Percentiles rank a stretch among this genome's conserved stretches.
Conservation (phyloP, 2,888 invertebrate species). For the Apamea anceps region DNA sequence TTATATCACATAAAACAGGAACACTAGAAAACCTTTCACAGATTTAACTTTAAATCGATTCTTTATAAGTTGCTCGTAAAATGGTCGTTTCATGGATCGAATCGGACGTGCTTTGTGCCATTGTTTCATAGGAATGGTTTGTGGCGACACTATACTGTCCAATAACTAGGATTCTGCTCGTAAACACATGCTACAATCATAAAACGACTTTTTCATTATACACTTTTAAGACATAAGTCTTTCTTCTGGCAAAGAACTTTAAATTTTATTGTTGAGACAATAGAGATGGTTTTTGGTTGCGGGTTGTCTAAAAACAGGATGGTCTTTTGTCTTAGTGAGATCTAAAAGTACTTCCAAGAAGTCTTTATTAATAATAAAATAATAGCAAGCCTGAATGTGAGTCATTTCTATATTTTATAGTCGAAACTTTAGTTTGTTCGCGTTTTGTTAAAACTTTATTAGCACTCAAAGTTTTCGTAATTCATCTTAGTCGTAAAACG, state of each 20-base stretch:
- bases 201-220: constrained; percentile 67
- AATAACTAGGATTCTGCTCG: constrained; percentile 63
- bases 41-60: constrained; percentile 61
- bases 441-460: constrained; percentile 64
- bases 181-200: constrained; percentile 66
- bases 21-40: constrained; percentile 50
- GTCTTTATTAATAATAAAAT: constrained; percentile 72
- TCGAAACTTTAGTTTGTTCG: constrained; percentile 64
- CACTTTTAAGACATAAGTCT: constrained; percentile 43
- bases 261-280: rapidly evolving
- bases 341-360: constrained; percentile 70
- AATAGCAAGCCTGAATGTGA: constrained; percentile 70
- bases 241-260: not conserved
- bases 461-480: constrained; percentile 59
- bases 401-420: constrained; percentile 71
- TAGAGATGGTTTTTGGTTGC: constrained; percentile 15
- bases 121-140: constrained; percentile 62
- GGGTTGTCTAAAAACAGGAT: constrained; percentile 38
- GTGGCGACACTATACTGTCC: constrained; percentile 60
- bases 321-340: constrained; percentile 49
- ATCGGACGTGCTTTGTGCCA: constrained; percentile 54
- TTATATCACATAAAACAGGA: constrained; percentile 48
- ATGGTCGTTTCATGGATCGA: constrained; percentile 39
- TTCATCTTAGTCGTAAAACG: constrained; percentile 59
- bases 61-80: constrained; percentile 61